These are phyloP conservation scores for Xenopus petersii DNA, from an alignment of 2,797 vertebrate genomes.

Conservation along the genomic window DNA sequence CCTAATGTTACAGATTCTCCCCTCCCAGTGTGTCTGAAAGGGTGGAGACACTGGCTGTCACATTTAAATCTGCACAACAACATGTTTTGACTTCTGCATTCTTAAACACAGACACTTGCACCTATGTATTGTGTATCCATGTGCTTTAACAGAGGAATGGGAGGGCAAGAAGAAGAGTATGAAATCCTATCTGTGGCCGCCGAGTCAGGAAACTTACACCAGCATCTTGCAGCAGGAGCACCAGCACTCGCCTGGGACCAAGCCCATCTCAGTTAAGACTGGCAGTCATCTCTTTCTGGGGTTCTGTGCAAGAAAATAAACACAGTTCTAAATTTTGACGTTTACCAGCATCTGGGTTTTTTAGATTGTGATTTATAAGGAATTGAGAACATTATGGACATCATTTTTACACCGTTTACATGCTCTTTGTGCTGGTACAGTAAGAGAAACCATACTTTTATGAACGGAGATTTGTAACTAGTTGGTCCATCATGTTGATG, in stretches of 20 bases:
- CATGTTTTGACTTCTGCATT: neutral
- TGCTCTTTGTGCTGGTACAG: too few species aligned
- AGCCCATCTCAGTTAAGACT: neutral
- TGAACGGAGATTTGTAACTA: too few species aligned
- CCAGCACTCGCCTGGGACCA: slow-evolving; percentile 1
- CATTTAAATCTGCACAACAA: neutral
- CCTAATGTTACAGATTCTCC: neutral
- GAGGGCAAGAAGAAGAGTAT: neutral
- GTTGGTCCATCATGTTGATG: too few species aligned
- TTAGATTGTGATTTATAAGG: too few species aligned
- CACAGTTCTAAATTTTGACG: neutral
- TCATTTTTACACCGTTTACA: too few species aligned
- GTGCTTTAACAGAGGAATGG: neutral
- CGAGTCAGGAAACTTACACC: slow-evolving; percentile 1
- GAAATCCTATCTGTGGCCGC: neutral
- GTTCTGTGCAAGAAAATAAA: neutral
- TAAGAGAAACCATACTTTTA: too few species aligned
- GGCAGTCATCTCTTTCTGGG: neutral
- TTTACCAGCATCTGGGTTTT: too few species aligned
- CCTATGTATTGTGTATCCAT: neutral
- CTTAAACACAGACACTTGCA: neutral
- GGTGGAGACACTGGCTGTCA: neutral
- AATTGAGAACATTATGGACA: too few species aligned
- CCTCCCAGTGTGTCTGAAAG: neutral
- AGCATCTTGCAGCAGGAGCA: neutral